phyloP scores from a whole-genome alignment of 2,888 invertebrate species.

The Limulus polyphemus region DNA sequence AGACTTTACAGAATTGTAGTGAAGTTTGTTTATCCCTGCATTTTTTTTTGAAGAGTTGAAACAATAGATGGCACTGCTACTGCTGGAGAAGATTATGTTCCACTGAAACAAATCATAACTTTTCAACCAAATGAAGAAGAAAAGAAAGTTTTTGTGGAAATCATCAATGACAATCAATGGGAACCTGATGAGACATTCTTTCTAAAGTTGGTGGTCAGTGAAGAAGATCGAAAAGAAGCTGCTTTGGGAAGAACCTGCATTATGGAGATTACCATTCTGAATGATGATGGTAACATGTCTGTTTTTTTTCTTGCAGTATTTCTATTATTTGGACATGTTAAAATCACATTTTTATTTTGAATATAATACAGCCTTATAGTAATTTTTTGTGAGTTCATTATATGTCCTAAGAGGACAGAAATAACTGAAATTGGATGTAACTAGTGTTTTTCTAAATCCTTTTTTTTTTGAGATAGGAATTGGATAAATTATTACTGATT shows the following conservation, averaged over 20 bases:
- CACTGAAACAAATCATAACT: slow-evolving; percentile 41
- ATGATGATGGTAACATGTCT: slow-evolving; percentile 44
- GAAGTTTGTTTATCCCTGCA: background rate
- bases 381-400: no score
- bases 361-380: no score
- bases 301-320: no score
- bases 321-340: no score
- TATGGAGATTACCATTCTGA: slow-evolving; percentile 47
- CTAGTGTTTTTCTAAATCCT: no score
- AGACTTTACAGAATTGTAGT: no score
- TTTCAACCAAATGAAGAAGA: slow-evolving; percentile 43
- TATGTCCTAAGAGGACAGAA: no score
- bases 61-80: slow-evolving; percentile 48
- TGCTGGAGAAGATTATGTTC: slow-evolving; percentile 44
- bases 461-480: no score
- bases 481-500: no score
- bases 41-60: slow-evolving; percentile 37
- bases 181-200: slow-evolving; percentile 50
- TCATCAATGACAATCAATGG: slow-evolving; percentile 47
- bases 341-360: background rate
- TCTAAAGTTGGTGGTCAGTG: slow-evolving; percentile 39
- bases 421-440: no score
- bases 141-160: slow-evolving; percentile 41
- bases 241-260: slow-evolving; percentile 43
- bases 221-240: slow-evolving; percentile 30